Evolutionary conservation across 1,140 invertebrate species (phyloP).

Genomic region (Drosophila orena): DNA sequence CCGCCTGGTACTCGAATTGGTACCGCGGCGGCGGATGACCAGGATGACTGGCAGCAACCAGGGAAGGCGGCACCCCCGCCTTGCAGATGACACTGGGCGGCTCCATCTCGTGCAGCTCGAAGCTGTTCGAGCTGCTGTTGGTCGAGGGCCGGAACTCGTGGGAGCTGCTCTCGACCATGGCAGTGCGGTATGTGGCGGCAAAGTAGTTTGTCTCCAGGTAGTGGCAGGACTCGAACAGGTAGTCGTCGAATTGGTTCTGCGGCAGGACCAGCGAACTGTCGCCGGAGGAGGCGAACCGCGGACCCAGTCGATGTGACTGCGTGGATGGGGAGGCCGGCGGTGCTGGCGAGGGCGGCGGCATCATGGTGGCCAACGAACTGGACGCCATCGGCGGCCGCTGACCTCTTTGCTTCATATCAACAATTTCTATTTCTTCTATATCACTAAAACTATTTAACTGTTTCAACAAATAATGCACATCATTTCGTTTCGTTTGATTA

Average conservation of each 20-base stretch:
- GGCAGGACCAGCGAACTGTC: slow-evolving; percentile 57
- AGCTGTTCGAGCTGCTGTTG: slow-evolving; percentile 74
- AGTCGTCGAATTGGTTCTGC: slow-evolving; percentile 76
- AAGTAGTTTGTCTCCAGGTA: slow-evolving; percentile 84
- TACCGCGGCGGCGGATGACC: slow-evolving; percentile 23
- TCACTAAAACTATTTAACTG: slow-evolving; percentile 85
- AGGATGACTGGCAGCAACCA: slow-evolving; percentile 1
- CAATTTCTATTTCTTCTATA: slow-evolving; percentile 85
- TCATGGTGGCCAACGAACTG: slow-evolving; percentile 63
- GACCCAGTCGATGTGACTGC: slow-evolving; percentile 71
- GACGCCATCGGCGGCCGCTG: slow-evolving; percentile 57
- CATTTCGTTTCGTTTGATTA: slow-evolving; percentile 85
- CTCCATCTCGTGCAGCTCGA: slow-evolving; percentile 76
- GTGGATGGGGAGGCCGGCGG: slow-evolving; percentile 60
- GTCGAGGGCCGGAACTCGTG: slow-evolving; percentile 83
- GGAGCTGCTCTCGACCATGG: slow-evolving; percentile 83
- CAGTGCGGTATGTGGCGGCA: slow-evolving; percentile 84
- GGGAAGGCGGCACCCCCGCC: slow-evolving; percentile 51
- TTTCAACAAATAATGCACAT: slow-evolving; percentile 85
- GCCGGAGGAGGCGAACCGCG: slow-evolving; percentile 25
- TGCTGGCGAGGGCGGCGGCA: slow-evolving; percentile 47
- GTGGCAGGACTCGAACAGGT: slow-evolving; percentile 83
- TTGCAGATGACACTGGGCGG: slow-evolving; percentile 77
- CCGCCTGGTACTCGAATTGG: slow-evolving; percentile 44
- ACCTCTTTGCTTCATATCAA: slow-evolving; percentile 84